phyloP scores from a whole-genome alignment of 64 coral and sea anemone species.

The Porites australiensis region DNA sequence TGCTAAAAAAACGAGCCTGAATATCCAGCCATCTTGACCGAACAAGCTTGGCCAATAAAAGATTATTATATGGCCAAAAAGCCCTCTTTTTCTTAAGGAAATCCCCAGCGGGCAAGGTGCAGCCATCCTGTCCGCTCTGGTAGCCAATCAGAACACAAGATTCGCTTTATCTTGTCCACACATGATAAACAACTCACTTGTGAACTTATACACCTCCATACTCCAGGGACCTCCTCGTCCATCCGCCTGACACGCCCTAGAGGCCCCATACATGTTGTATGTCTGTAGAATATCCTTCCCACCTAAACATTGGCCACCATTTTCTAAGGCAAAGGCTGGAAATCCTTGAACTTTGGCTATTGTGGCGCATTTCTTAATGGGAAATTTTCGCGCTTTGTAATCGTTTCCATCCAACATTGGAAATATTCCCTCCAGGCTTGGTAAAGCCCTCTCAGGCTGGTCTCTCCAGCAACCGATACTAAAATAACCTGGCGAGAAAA shows the following conservation, averaged over 20 bases:
- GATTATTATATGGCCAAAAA: no score
- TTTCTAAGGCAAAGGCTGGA: conserved; percentile 88
- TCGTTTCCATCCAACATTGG: conserved; percentile 89
- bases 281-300: conserved; percentile 86
- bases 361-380: conserved; percentile 83
- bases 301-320: conserved; percentile 93
- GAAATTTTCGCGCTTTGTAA: conserved; percentile 77
- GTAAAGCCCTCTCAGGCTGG: conserved; percentile 84
- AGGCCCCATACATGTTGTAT: conserved; percentile 90
- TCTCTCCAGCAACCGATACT: conserved; percentile 97
- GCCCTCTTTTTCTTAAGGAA: no score
- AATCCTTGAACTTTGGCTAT: conserved; percentile 87
- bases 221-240: conserved; percentile 93
- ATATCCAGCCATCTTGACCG: no score
- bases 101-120: no score
- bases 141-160: no score
- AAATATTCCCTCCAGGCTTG: conserved; percentile 87
- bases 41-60: no score
- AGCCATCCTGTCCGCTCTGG: no score
- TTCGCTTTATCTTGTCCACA: no score
- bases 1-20: no score
- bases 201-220: conserved; percentile 96
- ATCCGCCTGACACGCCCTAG: conserved; percentile 64
- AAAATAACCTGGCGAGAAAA: conserved; percentile 68
- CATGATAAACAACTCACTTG: conserved; percentile 52